A percentile compares a stretch with the other conserved stretches of the same genome.
Evolutionary conservation across 1,140 invertebrate genomes (phyloP).

Genomic region (Pseudobourletiella spinata): DNA sequence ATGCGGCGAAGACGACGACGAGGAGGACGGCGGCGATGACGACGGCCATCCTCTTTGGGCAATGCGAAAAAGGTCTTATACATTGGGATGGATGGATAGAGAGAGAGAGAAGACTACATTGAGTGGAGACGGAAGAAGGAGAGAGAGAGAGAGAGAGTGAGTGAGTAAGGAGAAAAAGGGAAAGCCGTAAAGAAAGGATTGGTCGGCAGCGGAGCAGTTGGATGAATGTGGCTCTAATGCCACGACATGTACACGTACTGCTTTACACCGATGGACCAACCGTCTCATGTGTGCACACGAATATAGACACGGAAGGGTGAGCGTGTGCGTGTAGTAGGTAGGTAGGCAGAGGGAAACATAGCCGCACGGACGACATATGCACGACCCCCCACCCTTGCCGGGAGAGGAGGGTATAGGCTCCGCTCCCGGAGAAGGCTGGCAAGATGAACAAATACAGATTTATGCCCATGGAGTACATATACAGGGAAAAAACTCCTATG

Average conservation of each 20-base stretch:
- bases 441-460: conserved; percentile 6
- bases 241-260: not conserved
- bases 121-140: not conserved
- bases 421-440: too few relatives aligned
- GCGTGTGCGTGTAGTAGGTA: too few relatives aligned
- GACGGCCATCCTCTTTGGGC: not conserved
- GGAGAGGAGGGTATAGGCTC: too few relatives aligned
- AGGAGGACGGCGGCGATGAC: too few relatives aligned
- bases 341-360: too few relatives aligned
- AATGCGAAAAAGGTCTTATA: not conserved
- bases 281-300: too few relatives aligned
- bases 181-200: conserved; percentile 7
- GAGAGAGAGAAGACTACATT: not conserved
- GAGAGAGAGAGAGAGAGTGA: not conserved
- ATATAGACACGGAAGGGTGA: too few relatives aligned
- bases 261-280: too few relatives aligned
- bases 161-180: not conserved
- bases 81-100: not conserved
- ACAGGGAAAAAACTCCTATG: conserved; percentile 2
- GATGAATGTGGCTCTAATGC: not conserved
- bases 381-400: too few relatives aligned
- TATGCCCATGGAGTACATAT: not conserved
- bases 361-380: too few relatives aligned
- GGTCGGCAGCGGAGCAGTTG: not conserved
- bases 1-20: too few relatives aligned